Evolutionary conservation across 2,113 vertebrate species (phyloP), one percentile per base, ranked within the genome.

Genomic region (Formicarius rufipectus): DNA sequence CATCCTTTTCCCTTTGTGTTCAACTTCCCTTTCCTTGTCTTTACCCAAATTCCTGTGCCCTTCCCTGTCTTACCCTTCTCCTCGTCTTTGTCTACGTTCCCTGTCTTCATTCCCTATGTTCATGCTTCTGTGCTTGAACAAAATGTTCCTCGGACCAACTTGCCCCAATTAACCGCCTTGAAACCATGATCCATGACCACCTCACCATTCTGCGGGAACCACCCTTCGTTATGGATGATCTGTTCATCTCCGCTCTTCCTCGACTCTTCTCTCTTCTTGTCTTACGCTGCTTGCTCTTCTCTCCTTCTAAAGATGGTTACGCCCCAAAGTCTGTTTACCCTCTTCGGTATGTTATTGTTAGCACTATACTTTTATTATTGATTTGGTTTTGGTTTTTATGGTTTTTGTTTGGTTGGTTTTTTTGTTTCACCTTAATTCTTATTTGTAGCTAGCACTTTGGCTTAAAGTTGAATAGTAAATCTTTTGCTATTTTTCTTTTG

Each of bases 211-310:
- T 99, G 98, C 99, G 99, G 99, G 99, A 99, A 98, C 99, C 99
- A 99, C 99, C 99, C 99, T 99, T 98, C 99, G 99, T 99, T 99
- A 99, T 99, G 99, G 99, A 99, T 99, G 99, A 99, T 99, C 99
- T 99, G 99, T 99, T 99, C 99, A 99, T 99, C 99, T 99, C 98
- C 98, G 99, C 98, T 99, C 98, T 99, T 99, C 99, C 99, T 99
- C 99, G 99, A 99, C 99, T 99, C 99, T 99, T 98, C 99, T 99
- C 99, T 99, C 99, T 99, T 99, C 99, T 99, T 99, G 99, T 99
- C 99, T 99, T 99, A 99, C 98, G 99, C 99, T 99, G 99, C 99
- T 98, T 98, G 98, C 98, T 98, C 98, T 98, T 98, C 98, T 98
- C 98, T 98, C 98, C 98, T 98, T 98, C 98, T 98, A 98, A 98